Conservation (phyloP, 2,888 invertebrate species). For the Athalia rosae region DNA sequence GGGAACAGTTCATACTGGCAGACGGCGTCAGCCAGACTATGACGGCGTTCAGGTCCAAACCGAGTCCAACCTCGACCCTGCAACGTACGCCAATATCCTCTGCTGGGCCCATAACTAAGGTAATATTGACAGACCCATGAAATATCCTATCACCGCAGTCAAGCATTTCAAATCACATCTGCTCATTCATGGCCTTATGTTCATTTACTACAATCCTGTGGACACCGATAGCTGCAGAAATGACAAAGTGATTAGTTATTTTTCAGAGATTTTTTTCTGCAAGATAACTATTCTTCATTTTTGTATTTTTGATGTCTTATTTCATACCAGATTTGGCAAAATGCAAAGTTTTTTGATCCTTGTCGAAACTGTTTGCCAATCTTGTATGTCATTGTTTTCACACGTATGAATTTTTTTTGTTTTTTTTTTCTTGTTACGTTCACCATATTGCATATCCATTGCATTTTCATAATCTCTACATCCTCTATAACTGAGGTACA, state of each 20-base stretch:
- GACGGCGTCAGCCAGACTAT: slow-evolving; percentile 99
- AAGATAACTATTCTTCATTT: background rate
- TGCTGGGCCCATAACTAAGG: slow-evolving; percentile 97
- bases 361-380: slow-evolving; percentile 19
- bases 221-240: background rate
- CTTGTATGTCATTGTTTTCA: background rate
- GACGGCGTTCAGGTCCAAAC: slow-evolving; percentile 98
- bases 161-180: slow-evolving; percentile 35
- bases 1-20: slow-evolving; percentile 99
- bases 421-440: slow-evolving; percentile 11
- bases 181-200: slow-evolving; percentile 28
- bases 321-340: slow-evolving; percentile 18
- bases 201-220: slow-evolving; percentile 1
- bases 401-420: slow-evolving; percentile 5
- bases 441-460: slow-evolving; percentile 23
- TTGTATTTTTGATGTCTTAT: background rate
- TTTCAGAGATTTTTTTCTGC: background rate
- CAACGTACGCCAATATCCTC: slow-evolving; percentile 78
- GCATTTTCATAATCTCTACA: slow-evolving; percentile 31
- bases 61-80: slow-evolving; percentile 86
- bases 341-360: background rate
- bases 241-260: background rate
- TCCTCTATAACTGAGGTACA: slow-evolving; percentile 28
- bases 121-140: slow-evolving; percentile 69
- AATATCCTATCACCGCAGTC: slow-evolving; percentile 26